phyloP scores from a whole-genome alignment of 2,888 invertebrate genomes.

The Papilio protenor region DNA sequence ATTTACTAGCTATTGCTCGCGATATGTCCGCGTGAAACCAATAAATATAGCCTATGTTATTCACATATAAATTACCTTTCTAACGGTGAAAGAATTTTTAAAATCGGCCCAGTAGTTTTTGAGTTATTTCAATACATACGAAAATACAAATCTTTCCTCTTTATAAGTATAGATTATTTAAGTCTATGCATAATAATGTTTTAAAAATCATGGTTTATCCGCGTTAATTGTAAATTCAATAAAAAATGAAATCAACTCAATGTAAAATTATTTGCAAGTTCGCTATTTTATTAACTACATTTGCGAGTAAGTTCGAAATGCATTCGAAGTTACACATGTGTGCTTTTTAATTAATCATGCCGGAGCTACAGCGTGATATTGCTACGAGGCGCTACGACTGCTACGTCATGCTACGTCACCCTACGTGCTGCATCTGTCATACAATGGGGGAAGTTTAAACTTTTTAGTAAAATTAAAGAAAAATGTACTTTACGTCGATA shows the following conservation, averaged over 20 bases:
- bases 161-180: too few species aligned
- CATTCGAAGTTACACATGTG: neutral
- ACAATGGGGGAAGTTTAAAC: neutral
- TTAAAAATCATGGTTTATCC: too few species aligned
- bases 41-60: too few species aligned
- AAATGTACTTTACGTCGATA: neutral
- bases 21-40: too few species aligned
- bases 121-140: too few species aligned
- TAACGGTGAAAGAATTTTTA: too few species aligned
- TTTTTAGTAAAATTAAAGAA: neutral
- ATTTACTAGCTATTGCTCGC: too few species aligned
- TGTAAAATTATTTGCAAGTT: neutral
- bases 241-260: neutral
- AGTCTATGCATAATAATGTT: too few species aligned
- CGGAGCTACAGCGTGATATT: neutral
- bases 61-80: too few species aligned
- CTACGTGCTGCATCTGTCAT: neutral
- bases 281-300: neutral
- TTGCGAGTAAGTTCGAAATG: neutral
- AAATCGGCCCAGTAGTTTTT: too few species aligned
- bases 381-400: neutral
- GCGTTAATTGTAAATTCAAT: neutral
- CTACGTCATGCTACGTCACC: neutral
- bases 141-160: too few species aligned
- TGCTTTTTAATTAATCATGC: slow-evolving; percentile 19